Evolutionary conservation across 2,113 vertebrate genomes (phyloP), one percentile per base, ranked within the genome.

Genomic region (Hemibagrus wyckioides): DNA sequence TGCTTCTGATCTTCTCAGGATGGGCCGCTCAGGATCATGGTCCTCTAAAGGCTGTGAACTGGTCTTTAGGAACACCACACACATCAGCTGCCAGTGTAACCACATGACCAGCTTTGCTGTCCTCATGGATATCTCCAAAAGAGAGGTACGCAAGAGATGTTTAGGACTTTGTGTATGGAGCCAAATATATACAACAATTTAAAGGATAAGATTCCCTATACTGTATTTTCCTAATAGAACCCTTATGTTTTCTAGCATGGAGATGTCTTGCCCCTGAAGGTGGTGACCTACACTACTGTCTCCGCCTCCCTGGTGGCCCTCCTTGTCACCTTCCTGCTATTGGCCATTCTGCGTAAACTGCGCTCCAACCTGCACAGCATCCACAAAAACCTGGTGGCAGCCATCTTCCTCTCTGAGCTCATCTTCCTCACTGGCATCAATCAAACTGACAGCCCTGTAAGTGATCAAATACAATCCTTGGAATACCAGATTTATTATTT

Each of bases 71-170:
- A 97, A 96, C 92, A 92, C 90, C 77, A 96, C 94, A 41, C 96
- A 96, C 15, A 89, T 97, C 0, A 83, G 93, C 84, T 98, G 97
- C 89, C 96, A 93, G 84, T 98, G 97, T 90, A 94, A 94, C 91
- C 96, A 95, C 7, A 73, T 95, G 48, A 91, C 94, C 92, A 97
- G 96, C 93, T 95, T 94, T 7, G 97, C 97, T 0, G 97, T 97
- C 85, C 94, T 98, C 59, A 98, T 98, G 97, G 97, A 98, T 83
- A 89, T 97, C 90, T 98, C 97, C 0, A 95, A 96, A 89, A 94
- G 96, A 81, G 97, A 98, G 95, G 97, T 97, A 87, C 73, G 94
- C 19, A 65, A 13, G 25, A 36, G 6, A n/a, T n/a, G n/a, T n/a
- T n/a, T n/a, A n/a, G n/a, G n/a, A n/a, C n/a, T n/a, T n/a, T n/a